phyloP scores from a whole-genome alignment of 2,113 vertebrate genomes.

The Cygnus atratus region DNA sequence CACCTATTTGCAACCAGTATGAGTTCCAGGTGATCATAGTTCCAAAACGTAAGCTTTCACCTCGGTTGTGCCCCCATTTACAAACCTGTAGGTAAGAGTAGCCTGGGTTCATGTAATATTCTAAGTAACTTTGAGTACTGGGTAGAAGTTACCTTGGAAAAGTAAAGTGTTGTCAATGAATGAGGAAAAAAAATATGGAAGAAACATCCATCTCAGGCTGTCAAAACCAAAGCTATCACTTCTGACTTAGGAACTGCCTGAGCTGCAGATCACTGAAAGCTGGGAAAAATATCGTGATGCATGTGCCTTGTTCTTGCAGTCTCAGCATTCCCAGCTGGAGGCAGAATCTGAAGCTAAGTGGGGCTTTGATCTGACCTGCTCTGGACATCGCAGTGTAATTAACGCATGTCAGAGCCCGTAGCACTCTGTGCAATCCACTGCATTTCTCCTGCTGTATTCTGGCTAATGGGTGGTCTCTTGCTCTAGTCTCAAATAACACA shows the following conservation, averaged over 20 bases:
- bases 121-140: not conserved
- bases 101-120: not conserved
- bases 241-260: not conserved
- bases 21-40: not conserved
- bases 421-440: not conserved
- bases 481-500: not conserved
- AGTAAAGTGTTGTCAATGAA: not conserved
- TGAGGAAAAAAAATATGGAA: not conserved
- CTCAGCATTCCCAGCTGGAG: not conserved
- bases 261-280: not conserved
- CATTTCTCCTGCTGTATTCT: not conserved
- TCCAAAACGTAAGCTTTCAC: not conserved
- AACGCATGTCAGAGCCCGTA: not conserved
- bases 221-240: not conserved
- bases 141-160: not conserved
- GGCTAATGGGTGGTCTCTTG: not conserved
- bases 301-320: not conserved
- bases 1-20: not conserved
- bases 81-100: not conserved
- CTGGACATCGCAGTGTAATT: not conserved
- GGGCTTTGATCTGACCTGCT: not conserved
- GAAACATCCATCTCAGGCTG: not conserved
- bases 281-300: not conserved
- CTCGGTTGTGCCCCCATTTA: not conserved
- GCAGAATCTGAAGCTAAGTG: not conserved